Percentiles rank a stretch among this genome's conserved stretches.
phyloP scores from a whole-genome alignment of 1,140 invertebrate species.

The Aphidius ervi region DNA sequence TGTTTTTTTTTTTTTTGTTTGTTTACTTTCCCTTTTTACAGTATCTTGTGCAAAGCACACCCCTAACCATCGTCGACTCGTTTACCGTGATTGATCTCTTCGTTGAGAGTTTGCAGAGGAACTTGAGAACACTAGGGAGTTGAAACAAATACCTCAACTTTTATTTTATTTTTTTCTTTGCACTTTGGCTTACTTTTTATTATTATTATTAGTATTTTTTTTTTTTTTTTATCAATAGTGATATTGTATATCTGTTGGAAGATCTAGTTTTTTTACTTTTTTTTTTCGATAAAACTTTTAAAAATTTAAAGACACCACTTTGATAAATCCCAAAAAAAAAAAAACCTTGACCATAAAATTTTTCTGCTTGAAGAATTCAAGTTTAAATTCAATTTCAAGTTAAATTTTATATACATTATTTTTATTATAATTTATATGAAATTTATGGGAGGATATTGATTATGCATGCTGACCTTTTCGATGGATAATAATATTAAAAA shows the following conservation, averaged over 20 bases:
- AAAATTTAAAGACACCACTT: too few species aligned
- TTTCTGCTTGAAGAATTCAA: too few species aligned
- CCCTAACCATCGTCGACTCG: conserved; percentile 10
- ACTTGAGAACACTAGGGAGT: background rate
- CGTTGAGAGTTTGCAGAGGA: conserved; percentile 12
- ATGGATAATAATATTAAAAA: background rate
- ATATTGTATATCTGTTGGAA: too few species aligned
- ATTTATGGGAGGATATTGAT: too few species aligned
- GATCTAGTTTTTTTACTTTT: too few species aligned
- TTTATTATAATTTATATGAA: too few species aligned
- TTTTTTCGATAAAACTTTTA: too few species aligned
- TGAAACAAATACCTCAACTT: conserved; percentile 10
- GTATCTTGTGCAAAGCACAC: background rate
- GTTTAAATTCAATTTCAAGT: too few species aligned
- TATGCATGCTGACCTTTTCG: too few species aligned
- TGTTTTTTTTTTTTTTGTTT: conserved; percentile 4
- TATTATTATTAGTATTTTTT: background rate
- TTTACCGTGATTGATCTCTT: conserved; percentile 21
- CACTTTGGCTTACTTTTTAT: conserved; percentile 4
- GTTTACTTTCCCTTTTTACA: background rate
- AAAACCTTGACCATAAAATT: too few species aligned
- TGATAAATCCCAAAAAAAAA: too few species aligned
- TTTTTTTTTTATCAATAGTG: background rate
- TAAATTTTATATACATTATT: too few species aligned
- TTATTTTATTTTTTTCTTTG: background rate